A percentile compares a stretch with the other conserved stretches of the same genome.
These are phyloP conservation scores for Probosciger aterrimus DNA, from an alignment of 2,113 vertebrate genomes.

Conservation along the genomic window DNA sequence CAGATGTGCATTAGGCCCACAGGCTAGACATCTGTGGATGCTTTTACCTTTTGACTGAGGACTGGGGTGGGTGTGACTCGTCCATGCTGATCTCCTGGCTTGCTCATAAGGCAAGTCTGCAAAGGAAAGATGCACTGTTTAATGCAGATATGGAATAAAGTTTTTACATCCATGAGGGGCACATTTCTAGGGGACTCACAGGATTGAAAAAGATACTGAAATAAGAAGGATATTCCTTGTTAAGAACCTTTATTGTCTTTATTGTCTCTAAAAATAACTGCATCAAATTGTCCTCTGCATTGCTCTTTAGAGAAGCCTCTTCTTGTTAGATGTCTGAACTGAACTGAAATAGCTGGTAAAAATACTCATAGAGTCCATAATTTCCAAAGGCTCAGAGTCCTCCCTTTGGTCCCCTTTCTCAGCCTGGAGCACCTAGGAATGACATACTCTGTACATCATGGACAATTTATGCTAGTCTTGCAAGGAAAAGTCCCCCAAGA, in stretches of 20 bases:
- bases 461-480: neutral
- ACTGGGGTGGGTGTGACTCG: slow-evolving; percentile 76
- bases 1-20: neutral
- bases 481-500: neutral
- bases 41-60: slow-evolving; percentile 82
- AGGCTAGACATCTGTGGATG: neutral
- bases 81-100: slow-evolving; percentile 84
- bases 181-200: neutral
- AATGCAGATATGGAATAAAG: neutral
- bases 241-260: neutral
- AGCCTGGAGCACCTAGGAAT: neutral
- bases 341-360: neutral
- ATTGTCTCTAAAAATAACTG: neutral
- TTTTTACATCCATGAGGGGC: neutral
- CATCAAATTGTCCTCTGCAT: neutral
- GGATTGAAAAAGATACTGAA: neutral
- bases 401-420: neutral
- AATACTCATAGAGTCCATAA: neutral
- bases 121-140: slow-evolving; percentile 9
- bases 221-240: neutral
- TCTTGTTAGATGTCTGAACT: neutral
- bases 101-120: slow-evolving; percentile 85
- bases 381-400: neutral
- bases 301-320: neutral
- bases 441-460: neutral